Percentiles rank a stretch among this genome's conserved stretches.
phyloP scores from a whole-genome alignment of 1,140 invertebrate genomes.

The Cyphomyrmex costatus region DNA sequence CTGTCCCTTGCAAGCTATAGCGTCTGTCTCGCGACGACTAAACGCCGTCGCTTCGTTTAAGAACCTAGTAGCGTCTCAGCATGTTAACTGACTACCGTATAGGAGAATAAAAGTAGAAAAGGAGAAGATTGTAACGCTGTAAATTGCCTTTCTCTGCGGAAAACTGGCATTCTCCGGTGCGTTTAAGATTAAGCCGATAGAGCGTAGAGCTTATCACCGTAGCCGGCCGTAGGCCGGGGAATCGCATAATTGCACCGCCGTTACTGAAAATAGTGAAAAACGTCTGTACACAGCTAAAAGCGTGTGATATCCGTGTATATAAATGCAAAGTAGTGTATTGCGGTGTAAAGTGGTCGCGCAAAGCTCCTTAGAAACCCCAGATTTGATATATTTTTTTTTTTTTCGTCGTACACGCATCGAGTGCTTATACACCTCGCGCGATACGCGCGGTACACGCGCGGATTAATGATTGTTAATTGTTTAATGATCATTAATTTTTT shows the following conservation, averaged over 20 bases:
- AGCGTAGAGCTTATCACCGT: conserved; percentile 47
- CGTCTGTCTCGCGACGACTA: conserved; percentile 23
- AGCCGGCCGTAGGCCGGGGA: conserved; percentile 35
- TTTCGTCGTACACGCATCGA: conserved; percentile 45
- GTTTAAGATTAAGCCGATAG: conserved; percentile 44
- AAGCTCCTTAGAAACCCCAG: conserved; percentile 56
- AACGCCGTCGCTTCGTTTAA: conserved; percentile 14
- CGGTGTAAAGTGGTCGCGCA: conserved; percentile 44
- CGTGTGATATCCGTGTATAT: conserved; percentile 44
- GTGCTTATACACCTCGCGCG: background rate
- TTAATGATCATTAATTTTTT: conserved; percentile 24
- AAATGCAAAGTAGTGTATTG: conserved; percentile 40
- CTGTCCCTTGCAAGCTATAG: conserved; percentile 44
- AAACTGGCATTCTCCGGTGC: conserved; percentile 30
- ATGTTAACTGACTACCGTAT: conserved; percentile 30
- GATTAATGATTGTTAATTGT: conserved; percentile 25
- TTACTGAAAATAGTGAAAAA: conserved; percentile 38
- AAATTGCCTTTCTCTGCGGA: conserved; percentile 52
- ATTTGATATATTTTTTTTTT: conserved; percentile 57
- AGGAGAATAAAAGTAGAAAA: conserved; percentile 29
- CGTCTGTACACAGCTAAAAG: conserved; percentile 7
- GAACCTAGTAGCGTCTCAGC: conserved; percentile 33
- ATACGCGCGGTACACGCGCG: background rate
- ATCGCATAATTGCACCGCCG: conserved; percentile 58
- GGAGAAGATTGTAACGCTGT: conserved; percentile 44